Evolutionary conservation across 2,888 invertebrate species (phyloP), one percentile per base, ranked within the genome.

Genomic region (Lampropteryx suffumata): DNA sequence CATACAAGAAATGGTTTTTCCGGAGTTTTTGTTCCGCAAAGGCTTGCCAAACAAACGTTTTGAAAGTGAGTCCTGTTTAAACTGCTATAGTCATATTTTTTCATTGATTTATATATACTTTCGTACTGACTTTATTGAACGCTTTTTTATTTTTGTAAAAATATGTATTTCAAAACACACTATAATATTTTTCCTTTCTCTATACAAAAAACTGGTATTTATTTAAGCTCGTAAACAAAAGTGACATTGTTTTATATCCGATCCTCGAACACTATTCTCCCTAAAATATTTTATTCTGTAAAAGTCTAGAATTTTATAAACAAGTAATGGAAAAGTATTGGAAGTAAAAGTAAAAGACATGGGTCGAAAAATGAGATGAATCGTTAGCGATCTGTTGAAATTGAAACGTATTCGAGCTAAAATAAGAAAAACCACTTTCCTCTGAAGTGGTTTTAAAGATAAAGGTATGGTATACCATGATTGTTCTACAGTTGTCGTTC

Each of bases 1-100:
- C 75, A 74, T 74, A 76, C 74, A 72, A 70, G 66, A 62, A 64
- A 64, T 51, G 64, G 60, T 70, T 74, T 74, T 68, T 8, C 62
- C 59, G 54, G 60, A 58, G 64, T 66, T 70, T 73, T 71, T 64
- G 55, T 39, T 48, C n/a, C 21, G 24, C 41, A 37, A 50, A 39
- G 34, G 24, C 28, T 36, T 36, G 43, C 14, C 26, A 40, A 44
- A 50, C 29, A 44, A 40, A 45, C 30, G 29, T 33, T 35, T 44
- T 34, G 39, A 11, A 35, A 27, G 11, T 7, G 9, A n/a, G 11
- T 9, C 2, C 28, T 4, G 21, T 29, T 29, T 28, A 24, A 9
- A 27, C 43, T 34, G 41, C 9, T 41, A 35, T 24, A 4, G 4
- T 17, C 17, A 4, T 17, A 3, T 3, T 17, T 17, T 17, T 3